A percentile compares a stretch with the other conserved stretches of the same genome.
phyloP scores from a whole-genome alignment of 2,888 invertebrate genomes.

The Tipula helvola region DNA sequence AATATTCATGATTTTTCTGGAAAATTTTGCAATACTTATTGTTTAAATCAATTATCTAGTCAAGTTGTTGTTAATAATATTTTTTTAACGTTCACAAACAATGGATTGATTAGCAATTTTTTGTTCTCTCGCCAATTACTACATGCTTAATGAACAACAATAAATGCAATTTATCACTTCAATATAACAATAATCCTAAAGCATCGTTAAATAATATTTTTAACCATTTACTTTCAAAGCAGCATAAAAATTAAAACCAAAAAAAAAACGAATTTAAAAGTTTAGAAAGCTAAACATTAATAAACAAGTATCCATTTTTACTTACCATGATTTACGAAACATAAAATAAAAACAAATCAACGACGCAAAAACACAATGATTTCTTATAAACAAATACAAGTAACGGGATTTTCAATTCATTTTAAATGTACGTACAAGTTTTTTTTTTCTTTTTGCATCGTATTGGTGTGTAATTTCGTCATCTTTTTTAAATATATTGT shows the following conservation, averaged over 20 bases:
- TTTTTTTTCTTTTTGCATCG: not conserved
- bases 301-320: not conserved
- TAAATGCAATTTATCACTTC: not conserved
- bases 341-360: not conserved
- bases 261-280: not conserved
- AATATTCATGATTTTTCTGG: not conserved
- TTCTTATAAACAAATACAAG: slow-evolving; percentile 4
- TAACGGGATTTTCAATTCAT: not conserved
- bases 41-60: not conserved
- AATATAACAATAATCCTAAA: not conserved
- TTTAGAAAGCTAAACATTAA: not conserved
- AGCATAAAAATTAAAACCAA: not conserved
- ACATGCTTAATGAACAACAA: not conserved
- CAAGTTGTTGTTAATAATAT: not conserved
- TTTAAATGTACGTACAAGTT: not conserved
- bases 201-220: not conserved
- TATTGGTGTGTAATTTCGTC: not conserved
- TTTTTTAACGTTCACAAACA: not conserved
- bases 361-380: not conserved
- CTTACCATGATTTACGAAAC: not conserved
- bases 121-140: not conserved
- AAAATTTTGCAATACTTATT: not conserved
- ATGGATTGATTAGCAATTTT: not conserved
- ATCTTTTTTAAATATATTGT: not conserved
- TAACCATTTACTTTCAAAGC: not conserved